Evolutionary conservation across 2,888 invertebrate genomes (phyloP), one percentile per base, ranked within the genome.

Genomic region (Hydraecia micacea): DNA sequence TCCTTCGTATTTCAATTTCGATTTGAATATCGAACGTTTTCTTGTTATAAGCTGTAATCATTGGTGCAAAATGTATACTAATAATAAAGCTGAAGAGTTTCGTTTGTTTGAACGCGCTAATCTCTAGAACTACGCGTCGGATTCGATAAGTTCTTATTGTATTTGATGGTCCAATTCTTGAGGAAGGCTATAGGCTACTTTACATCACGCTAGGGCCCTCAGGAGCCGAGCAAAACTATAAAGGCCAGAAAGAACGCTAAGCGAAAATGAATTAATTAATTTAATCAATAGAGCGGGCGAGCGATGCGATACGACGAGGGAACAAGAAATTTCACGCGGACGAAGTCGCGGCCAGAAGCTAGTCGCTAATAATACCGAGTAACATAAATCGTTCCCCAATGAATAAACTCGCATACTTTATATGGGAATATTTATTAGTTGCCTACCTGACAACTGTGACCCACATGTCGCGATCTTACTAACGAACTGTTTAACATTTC

Each of bases 401-500:
- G 79, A 87, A 87, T 82, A 87, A 80, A 81, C 73, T 82, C 67
- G 60, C 60, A 74, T 82, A 84, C 82, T 87, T 79, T 85, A 86
- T 86, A 88, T 39, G 87, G 86, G 72, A 75, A 83, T 85, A 88
- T 87, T 87, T 86, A 87, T 88, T 83, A 82, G 86, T 75, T 73
- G 77, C 79, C 62, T 81, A 71, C 83, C 75, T 67, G 81, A 84
- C 83, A 77, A 81, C 72, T 77, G 84, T 88, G 88, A 86, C 85
- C 87, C 79, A 88, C 81, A 86, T 90, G 88, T 87, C 86, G 87
- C 85, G 86, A 74, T 72, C 74, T 84, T 87, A 82, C 91, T 93
- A 93, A 93, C 93, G 91, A 94, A 92, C 91, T 90, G 91, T 89
- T 92, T 93, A 92, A 91, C 92, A 93, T 93, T 92, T 92, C 80